Evolutionary conservation across 2,888 invertebrate genomes (phyloP).

Genomic region (Tetragonula carbonaria): DNA sequence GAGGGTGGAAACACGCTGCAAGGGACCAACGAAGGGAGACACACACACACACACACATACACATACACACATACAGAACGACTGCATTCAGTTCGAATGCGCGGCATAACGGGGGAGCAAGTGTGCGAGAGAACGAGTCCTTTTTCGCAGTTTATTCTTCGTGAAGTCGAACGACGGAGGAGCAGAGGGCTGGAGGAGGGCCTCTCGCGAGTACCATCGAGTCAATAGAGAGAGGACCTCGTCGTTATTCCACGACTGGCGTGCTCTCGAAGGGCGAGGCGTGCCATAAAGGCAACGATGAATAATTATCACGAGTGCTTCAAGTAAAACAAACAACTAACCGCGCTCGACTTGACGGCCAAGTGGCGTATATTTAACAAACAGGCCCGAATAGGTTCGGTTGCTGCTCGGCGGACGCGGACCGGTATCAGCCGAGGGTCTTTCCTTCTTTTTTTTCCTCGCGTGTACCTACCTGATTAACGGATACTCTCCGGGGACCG

Average conservation of each 20-base stretch:
- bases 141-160: conserved; percentile 79
- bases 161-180: conserved; percentile 53
- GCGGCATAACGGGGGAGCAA: conserved; percentile 67
- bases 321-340: conserved; percentile 81
- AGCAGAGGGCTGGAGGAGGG: conserved; percentile 27
- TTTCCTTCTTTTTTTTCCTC: neutral
- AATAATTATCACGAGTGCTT: conserved; percentile 81
- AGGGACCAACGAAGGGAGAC: conserved; percentile 12
- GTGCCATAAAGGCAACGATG: conserved; percentile 77
- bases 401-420: conserved; percentile 29
- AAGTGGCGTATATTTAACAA: conserved; percentile 79
- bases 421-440: conserved; percentile 24
- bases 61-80: conserved; percentile 8
- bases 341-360: conserved; percentile 78
- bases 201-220: conserved; percentile 64
- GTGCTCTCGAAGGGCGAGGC: conserved; percentile 55
- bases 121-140: conserved; percentile 69
- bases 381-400: conserved; percentile 58
- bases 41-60: neutral
- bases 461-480: conserved; percentile 60
- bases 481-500: conserved; percentile 38
- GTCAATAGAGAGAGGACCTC: conserved; percentile 72
- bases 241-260: conserved; percentile 74
- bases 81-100: conserved; percentile 69
- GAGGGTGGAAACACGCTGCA: conserved; percentile 1